Evolutionary conservation across 2,888 invertebrate genomes (phyloP), one percentile per base, ranked within the genome.

Genomic region (Biston stratarius): DNA sequence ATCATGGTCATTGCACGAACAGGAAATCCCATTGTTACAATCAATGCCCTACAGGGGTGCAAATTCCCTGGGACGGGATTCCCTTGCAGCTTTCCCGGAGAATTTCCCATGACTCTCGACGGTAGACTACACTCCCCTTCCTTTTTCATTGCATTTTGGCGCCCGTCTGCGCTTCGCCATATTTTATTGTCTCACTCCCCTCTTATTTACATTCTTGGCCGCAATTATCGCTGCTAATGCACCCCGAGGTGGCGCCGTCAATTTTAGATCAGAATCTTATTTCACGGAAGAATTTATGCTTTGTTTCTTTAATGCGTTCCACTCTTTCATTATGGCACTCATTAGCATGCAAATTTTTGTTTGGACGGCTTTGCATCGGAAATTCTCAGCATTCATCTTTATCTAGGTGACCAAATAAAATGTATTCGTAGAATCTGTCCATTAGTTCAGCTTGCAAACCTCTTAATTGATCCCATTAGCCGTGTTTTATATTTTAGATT

Each of bases 41-140:
- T 88, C 86, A 83, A 88, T 86, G 86, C 76, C 75, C 24, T 36
- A 40, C 55, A 48, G 66, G 85, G 86, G 88, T 85, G 86, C 83
- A 74, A 84, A 83, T 81, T 75, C 72, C 74, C 76, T 77, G 69
- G 82, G 80, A 80, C 76, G 89, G 92, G 84, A 89, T 88, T 91
- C 87, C 91, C 91, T 86, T 80, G 72, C 77, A 79, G 74, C 78
- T 86, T 87, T 87, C 89, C 91, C 89, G 89, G 86, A 86, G 92
- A 90, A 85, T 87, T 92, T 92, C 83, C 91, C 92, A 81, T 78
- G 80, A 78, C 76, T 80, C 80, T 76, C 69, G 75, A 67, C 75
- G 71, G 75, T 64, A 78, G 81, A 80, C 82, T 74, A 74, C 63
- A 67, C 51, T 73, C 83, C 85, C 84, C 85, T 79, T 73, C 68